Percentiles rank a stretch among this genome's conserved stretches.
Conservation (phyloP, 1,140 invertebrate genomes). For the Wiebesia pumilae region DNA sequence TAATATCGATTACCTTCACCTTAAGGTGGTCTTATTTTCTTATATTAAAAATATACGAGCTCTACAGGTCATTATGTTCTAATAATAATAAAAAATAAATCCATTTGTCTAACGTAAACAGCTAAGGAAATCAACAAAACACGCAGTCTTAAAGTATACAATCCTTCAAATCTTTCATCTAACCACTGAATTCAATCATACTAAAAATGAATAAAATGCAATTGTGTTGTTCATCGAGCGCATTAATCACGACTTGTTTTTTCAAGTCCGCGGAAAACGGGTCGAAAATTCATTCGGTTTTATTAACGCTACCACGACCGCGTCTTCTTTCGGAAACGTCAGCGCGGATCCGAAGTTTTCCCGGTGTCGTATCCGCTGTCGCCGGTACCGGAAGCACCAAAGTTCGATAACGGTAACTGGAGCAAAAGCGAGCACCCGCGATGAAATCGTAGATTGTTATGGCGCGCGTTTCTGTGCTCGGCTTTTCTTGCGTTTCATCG, state of each 20-base stretch:
- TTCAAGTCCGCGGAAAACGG: neutral
- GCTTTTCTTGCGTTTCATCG: neutral
- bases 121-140: too few relatives aligned
- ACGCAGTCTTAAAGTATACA: too few relatives aligned
- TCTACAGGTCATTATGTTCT: too few relatives aligned
- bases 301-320: neutral
- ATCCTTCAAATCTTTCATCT: neutral
- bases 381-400: constrained; percentile 41
- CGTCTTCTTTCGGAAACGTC: neutral
- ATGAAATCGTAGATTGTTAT: constrained; percentile 17
- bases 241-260: constrained; percentile 20
- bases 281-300: constrained; percentile 6
- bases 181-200: neutral
- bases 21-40: too few relatives aligned
- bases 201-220: neutral
- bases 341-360: neutral
- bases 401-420: constrained; percentile 52
- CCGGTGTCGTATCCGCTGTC: neutral
- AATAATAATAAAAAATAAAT: too few relatives aligned
- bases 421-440: constrained; percentile 7
- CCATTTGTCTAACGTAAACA: too few relatives aligned
- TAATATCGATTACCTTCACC: too few relatives aligned
- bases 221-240: neutral
- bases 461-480: neutral
- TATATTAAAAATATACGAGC: too few relatives aligned